Evolutionary conservation across 2,888 invertebrate species (phyloP).

Genomic region (Dione vanillae): DNA sequence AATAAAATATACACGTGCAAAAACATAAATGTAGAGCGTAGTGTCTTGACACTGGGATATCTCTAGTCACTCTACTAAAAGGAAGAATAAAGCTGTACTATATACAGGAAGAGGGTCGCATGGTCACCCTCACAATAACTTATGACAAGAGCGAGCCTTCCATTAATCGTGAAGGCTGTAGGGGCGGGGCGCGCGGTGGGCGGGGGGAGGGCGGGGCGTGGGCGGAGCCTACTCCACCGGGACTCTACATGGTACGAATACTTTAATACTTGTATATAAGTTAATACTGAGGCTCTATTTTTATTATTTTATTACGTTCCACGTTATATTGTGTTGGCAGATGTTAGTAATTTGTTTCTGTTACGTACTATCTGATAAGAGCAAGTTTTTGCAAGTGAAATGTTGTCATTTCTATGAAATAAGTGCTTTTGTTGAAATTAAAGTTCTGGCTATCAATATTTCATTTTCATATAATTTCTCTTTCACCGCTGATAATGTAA

Average conservation of each 20-base stretch:
- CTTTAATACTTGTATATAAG: neutral
- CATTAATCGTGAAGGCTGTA: constrained; percentile 41
- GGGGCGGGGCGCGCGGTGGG: constrained; percentile 32
- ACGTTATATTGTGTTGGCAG: constrained; percentile 30
- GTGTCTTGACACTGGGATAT: neutral
- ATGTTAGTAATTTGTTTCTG: constrained; percentile 35
- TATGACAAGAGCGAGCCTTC: constrained; percentile 39
- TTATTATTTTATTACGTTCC: constrained; percentile 5
- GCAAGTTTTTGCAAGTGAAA: neutral
- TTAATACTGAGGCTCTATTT: constrained; percentile 11
- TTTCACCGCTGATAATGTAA: neutral
- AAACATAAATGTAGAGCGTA: neutral
- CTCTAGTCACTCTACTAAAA: too few species aligned
- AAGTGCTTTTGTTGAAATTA: constrained; percentile 2
- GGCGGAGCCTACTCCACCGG: constrained; percentile 45
- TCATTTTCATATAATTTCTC: neutral
- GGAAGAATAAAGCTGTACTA: neutral
- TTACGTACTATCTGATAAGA: constrained; percentile 24
- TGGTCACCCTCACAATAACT: constrained; percentile 38
- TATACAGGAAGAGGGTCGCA: neutral
- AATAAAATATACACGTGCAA: too few species aligned
- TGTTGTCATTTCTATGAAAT: constrained; percentile 12
- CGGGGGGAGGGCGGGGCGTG: constrained; percentile 48
- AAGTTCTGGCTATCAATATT: neutral
- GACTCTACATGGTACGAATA: constrained; percentile 1